A percentile compares a stretch with the other conserved stretches of the same genome.
These are phyloP conservation scores for Eurystomus glaucurus DNA, from an alignment of 2,797 vertebrate species.

Conservation along the genomic window DNA sequence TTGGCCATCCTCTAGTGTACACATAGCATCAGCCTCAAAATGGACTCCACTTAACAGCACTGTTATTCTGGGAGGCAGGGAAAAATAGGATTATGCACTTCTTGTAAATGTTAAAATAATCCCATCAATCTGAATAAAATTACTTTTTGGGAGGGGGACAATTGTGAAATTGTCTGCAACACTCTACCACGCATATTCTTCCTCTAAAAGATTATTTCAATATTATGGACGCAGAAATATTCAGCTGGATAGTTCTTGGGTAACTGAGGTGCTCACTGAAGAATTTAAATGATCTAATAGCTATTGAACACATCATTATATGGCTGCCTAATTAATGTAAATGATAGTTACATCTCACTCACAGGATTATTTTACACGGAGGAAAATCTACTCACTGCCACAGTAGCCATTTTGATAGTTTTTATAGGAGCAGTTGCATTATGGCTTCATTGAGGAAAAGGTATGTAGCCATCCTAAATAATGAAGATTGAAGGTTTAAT, in stretches of 20 bases:
- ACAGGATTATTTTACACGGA: slow-evolving; percentile 72
- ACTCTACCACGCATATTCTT: background rate
- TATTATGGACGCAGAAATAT: slow-evolving; percentile 72
- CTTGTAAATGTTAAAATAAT: slow-evolving; percentile 36
- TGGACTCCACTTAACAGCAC: background rate
- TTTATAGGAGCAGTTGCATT: slow-evolving; percentile 76
- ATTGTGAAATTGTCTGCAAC: slow-evolving; percentile 27
- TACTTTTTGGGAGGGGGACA: background rate
- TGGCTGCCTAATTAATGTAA: slow-evolving; percentile 83
- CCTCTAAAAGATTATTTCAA: slow-evolving; percentile 70
- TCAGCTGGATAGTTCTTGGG: slow-evolving; percentile 67
- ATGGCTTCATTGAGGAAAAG: slow-evolving; percentile 75
- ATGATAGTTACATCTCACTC: slow-evolving; percentile 77
- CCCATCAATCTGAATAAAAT: slow-evolving; percentile 34
- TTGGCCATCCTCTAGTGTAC: background rate
- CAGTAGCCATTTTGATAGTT: slow-evolving; percentile 72
- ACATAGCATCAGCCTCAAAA: background rate
- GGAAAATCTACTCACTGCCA: slow-evolving; percentile 72
- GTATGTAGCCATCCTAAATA: slow-evolving; percentile 75
- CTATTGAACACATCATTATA: slow-evolving; percentile 79
- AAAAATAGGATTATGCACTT: background rate
- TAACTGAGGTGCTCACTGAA: slow-evolving; percentile 58
- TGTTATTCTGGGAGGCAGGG: background rate
- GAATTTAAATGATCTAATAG: slow-evolving; percentile 80
- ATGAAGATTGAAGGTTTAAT: slow-evolving; percentile 76